Base-by-base conservation (phyloP, 2,888 invertebrate species). In the Tachina lurida region DNA sequence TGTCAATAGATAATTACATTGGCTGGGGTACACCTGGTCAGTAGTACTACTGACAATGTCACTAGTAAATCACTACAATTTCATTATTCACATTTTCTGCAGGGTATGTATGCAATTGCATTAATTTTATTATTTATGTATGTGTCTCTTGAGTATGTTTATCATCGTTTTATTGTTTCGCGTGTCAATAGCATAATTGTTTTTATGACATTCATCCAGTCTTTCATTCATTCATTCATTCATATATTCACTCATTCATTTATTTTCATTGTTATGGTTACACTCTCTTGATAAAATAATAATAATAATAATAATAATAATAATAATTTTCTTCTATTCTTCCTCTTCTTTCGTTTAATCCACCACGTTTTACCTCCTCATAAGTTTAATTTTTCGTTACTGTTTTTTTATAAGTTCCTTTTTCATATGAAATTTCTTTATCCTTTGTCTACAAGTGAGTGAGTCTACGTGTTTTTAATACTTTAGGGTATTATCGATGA, bases 101-200 rank as follows among this genome's bases (percentile, higher is more conserved):
- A n/a, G n/a, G n/a, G n/a, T n/a, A n/a, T n/a, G 10, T 19, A 56
- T 39, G n/a, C n/a, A 31, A n/a, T 10, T 68, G 39, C 7, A 43
- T 43, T 19, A 2, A 31, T 22, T 22, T 45, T 41, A 31, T 7
- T 62, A 39, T n/a, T 17, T 43, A 12, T 19, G 54, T 56, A n/a
- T 67, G 43, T 73, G 49, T 75, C 79, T 71, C 79, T 52, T 52
- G 83, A 67, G 83, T 79, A 79, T 76, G 83, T 79, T 86, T 79
- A 86, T 83, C 67, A 83, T 76, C 8, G 60, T 73, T 76, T 83
- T 76, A 86, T 86, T 86, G 86, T 83, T 7, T 83, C 83, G 76
- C 56, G 75, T 83, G 86, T 86, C 86, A 86, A 84, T 76, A 76
- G 79, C 79, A 84, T 80, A 86, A 86, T 80, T 86, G 79, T 84